A percentile compares a stretch with the other conserved stretches of the same genome.
phyloP scores from a whole-genome alignment of 1,140 invertebrate genomes.

The Drosophila sp. region DNA sequence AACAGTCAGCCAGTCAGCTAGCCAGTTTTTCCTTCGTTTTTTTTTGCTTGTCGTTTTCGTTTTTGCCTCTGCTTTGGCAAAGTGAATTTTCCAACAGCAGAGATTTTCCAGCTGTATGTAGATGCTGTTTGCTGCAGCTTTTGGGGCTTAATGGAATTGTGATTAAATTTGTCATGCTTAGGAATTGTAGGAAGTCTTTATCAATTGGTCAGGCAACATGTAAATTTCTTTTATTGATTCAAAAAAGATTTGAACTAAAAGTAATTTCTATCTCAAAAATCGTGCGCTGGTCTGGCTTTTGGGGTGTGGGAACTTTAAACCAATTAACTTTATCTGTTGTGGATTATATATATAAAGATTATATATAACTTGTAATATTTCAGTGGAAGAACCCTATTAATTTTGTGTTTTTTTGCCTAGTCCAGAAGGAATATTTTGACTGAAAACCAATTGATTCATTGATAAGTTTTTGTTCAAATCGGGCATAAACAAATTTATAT shows the following conservation, averaged over 20 bases:
- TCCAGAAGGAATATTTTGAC: too few species aligned
- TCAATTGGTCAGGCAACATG: slow-evolving; percentile 26
- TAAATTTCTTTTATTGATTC: slow-evolving; percentile 6
- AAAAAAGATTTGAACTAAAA: not conserved
- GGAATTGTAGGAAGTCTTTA: slow-evolving; percentile 25
- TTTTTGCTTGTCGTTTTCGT: slow-evolving; percentile 15
- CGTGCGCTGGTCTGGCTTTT: too few species aligned
- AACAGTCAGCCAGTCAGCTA: slow-evolving; percentile 38
- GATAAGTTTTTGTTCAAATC: too few species aligned
- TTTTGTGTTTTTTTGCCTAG: too few species aligned
- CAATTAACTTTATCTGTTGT: too few species aligned
- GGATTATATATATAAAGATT: too few species aligned
- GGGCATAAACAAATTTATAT: too few species aligned
- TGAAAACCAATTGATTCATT: too few species aligned
- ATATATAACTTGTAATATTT: too few species aligned
- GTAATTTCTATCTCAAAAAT: not conserved
- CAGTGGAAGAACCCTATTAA: too few species aligned
- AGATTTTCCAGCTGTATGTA: slow-evolving; percentile 12
- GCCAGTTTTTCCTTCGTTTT: slow-evolving; percentile 53
- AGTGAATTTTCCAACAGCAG: slow-evolving; percentile 32
- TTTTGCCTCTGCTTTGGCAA: slow-evolving; percentile 24
- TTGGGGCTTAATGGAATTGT: slow-evolving; percentile 43
- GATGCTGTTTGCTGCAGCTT: slow-evolving; percentile 42
- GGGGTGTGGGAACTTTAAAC: too few species aligned
- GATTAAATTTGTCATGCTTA: slow-evolving; percentile 51